Conservation (phyloP, 2,113 vertebrate species). For the Nibea coibor region DNA sequence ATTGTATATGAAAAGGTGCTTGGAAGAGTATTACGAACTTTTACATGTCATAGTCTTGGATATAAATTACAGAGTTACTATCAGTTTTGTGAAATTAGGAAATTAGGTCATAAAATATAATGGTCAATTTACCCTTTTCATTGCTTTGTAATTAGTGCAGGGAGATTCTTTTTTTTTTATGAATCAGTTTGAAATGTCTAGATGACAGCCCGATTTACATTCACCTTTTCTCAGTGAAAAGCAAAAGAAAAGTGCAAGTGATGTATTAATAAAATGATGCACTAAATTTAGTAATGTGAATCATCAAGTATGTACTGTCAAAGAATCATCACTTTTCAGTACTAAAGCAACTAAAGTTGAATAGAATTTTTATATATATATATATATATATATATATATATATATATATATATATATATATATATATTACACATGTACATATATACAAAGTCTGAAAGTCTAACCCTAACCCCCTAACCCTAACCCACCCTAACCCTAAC, state of each 20-base stretch:
- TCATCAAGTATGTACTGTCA: neutral
- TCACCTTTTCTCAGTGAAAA: conserved; percentile 6
- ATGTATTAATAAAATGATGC: neutral
- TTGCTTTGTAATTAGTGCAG: conserved; percentile 38
- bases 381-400: too few species aligned
- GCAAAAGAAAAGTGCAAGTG: neutral
- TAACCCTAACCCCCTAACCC: too few species aligned
- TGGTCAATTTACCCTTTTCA: conserved; percentile 21
- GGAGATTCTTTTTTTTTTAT: conserved; percentile 18
- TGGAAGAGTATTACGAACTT: neutral
- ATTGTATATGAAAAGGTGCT: neutral
- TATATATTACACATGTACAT: too few species aligned
- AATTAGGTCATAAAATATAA: conserved; percentile 17
- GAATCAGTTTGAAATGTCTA: conserved; percentile 6
- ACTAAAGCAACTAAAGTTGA: neutral
- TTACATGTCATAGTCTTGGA: neutral
- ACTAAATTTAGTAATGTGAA: neutral
- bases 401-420: too few species aligned
- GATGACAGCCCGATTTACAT: neutral
- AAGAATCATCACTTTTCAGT: neutral
- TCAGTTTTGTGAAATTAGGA: conserved; percentile 8
- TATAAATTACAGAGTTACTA: conserved; percentile 17
- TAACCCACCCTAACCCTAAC: too few species aligned
- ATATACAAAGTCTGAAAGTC: neutral
- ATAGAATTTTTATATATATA: too few species aligned